Evolutionary conservation across 2,797 vertebrate genomes (phyloP).

Genomic region (Spea hammondii): DNA sequence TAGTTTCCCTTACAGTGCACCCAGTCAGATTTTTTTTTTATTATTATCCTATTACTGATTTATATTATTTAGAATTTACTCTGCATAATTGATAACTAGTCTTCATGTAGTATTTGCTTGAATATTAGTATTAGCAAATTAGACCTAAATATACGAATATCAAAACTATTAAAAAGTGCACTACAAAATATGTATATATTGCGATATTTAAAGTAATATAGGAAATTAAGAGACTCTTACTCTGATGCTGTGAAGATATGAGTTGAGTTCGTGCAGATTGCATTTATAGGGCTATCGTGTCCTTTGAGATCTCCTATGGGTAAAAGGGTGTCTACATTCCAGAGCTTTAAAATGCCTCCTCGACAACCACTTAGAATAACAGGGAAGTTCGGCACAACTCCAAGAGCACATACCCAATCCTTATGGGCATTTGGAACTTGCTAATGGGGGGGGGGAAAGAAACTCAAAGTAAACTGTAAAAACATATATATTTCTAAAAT

Average conservation of each 20-base stretch:
- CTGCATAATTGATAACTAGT: no score
- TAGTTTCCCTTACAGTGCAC: no score
- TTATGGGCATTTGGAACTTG: slow-evolving; percentile 85
- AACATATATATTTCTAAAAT: no score
- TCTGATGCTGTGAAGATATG: slow-evolving; percentile 93
- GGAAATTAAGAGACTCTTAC: slow-evolving; percentile 60
- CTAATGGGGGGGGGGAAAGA: slow-evolving; percentile 55
- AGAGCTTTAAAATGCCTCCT: slow-evolving; percentile 87
- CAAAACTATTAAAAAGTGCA: not conserved
- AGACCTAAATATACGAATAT: no score
- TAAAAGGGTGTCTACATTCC: slow-evolving; percentile 80
- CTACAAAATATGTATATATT: not conserved
- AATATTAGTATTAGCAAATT: no score
- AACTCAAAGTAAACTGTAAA: no score
- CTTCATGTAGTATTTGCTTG: no score
- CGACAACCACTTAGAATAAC: slow-evolving; percentile 86
- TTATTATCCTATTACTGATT: no score
- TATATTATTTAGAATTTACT: no score
- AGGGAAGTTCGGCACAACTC: slow-evolving; percentile 73
- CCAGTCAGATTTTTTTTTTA: no score
- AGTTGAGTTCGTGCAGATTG: slow-evolving; percentile 85
- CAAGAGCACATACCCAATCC: slow-evolving; percentile 89
- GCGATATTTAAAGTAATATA: no score
- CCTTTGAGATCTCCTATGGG: slow-evolving; percentile 83
- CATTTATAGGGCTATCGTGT: slow-evolving; percentile 90